A percentile compares a stretch with the other conserved stretches of the same genome.
These are phyloP conservation scores for Patella caerulea DNA, from an alignment of 2,888 invertebrate genomes.

Conservation along the genomic window DNA sequence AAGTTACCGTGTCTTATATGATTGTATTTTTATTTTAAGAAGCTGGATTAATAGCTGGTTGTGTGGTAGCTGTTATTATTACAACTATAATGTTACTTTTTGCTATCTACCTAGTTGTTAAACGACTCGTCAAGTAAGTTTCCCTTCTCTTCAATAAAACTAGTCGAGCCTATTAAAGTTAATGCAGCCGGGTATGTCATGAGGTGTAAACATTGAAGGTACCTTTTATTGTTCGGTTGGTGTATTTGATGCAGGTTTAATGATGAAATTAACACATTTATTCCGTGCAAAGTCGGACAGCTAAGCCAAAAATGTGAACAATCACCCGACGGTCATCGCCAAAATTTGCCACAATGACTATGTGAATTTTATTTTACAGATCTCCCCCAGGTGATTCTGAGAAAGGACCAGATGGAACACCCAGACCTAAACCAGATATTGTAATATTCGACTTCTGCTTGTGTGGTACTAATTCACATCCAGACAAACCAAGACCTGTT, in stretches of 20 bases:
- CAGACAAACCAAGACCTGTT: background rate
- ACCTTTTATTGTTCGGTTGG: background rate
- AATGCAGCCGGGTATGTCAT: too few species aligned
- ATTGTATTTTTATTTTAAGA: conserved; percentile 27
- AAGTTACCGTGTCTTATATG: too few species aligned
- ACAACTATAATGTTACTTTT: conserved; percentile 34
- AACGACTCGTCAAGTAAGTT: conserved; percentile 27
- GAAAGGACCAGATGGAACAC: background rate
- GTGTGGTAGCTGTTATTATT: conserved; percentile 36
- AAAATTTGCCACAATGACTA: too few species aligned
- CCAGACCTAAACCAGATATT: background rate
- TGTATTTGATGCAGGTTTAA: background rate
- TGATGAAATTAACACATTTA: conserved; percentile 3
- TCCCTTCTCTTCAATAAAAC: too few species aligned
- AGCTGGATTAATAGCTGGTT: conserved; percentile 34
- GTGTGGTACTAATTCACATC: background rate
- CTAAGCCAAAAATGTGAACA: too few species aligned
- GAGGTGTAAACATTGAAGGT: too few species aligned
- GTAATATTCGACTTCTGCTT: background rate
- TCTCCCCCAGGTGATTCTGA: background rate
- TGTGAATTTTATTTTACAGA: background rate
- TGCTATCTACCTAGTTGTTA: conserved; percentile 38
- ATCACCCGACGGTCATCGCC: too few species aligned
- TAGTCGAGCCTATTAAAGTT: too few species aligned
- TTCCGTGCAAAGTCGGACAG: too few species aligned